Evolutionary conservation across 1,140 invertebrate genomes (phyloP).

Genomic region (Ladona fulva): DNA sequence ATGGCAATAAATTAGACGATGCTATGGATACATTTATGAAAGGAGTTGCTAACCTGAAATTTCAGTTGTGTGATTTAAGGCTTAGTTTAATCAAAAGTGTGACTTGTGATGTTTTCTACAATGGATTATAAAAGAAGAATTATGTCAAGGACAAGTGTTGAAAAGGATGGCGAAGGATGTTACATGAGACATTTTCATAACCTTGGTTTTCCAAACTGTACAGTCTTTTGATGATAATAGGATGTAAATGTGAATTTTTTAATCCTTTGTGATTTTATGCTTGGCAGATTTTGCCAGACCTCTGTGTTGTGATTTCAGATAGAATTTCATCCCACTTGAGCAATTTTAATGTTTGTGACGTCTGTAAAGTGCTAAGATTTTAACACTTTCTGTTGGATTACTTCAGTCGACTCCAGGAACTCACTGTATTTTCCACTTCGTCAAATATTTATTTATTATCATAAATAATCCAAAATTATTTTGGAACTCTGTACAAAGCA

Average conservation of each 20-base stretch:
- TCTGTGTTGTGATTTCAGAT: not conserved
- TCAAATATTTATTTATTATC: not conserved
- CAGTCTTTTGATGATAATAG: not conserved
- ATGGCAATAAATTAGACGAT: no score
- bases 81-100: not conserved
- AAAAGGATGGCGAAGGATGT: not conserved
- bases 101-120: not conserved
- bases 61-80: not conserved
- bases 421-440: not conserved
- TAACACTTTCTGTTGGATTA: not conserved
- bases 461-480: not conserved
- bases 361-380: not conserved
- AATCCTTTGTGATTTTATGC: slow-evolving; percentile 1
- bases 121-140: not conserved
- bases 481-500: not conserved
- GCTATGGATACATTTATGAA: no score
- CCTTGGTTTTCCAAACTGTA: not conserved
- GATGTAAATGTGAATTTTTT: not conserved
- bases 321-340: not conserved
- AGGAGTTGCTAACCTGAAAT: no score
- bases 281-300: not conserved
- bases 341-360: not conserved
- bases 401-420: not conserved
- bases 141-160: not conserved
- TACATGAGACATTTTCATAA: not conserved